Conservation (phyloP, 64 coral and sea anemone genomes). For the Anthopleura sola region DNA sequence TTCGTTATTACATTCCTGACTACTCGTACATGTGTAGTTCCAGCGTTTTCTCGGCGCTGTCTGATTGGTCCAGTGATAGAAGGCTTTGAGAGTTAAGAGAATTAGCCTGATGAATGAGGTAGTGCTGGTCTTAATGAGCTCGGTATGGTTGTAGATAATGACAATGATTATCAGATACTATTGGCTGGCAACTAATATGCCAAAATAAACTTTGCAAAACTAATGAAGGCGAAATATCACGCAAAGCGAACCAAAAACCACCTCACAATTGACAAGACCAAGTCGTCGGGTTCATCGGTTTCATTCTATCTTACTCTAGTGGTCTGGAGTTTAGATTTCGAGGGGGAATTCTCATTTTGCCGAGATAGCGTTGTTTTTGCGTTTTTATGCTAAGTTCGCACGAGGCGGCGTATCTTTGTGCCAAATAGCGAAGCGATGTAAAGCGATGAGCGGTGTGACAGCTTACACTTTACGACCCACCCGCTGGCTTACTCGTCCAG, state of each 20-base stretch:
- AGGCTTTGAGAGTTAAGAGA: slow-evolving; percentile 75
- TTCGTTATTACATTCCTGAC: slow-evolving; percentile 66
- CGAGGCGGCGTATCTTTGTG: slow-evolving; percentile 20
- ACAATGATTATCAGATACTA: slow-evolving; percentile 67
- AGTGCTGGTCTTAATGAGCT: slow-evolving; percentile 75
- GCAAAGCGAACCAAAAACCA: slow-evolving; percentile 26
- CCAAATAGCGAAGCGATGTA: slow-evolving; percentile 3
- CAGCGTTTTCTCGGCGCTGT: slow-evolving; percentile 33
- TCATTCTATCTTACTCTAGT: slow-evolving; percentile 5
- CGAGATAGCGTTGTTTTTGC: slow-evolving; percentile 30
- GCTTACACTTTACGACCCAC: slow-evolving; percentile 22
- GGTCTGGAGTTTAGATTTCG: slow-evolving; percentile 15
- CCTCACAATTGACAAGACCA: slow-evolving; percentile 4
- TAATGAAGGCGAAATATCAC: slow-evolving; percentile 79
- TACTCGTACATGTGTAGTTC: slow-evolving; percentile 61
- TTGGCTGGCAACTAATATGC: slow-evolving; percentile 73
- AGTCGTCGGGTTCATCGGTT: neutral
- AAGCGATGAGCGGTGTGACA: slow-evolving; percentile 27
- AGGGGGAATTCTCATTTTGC: slow-evolving; percentile 7
- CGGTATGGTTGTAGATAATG: slow-evolving; percentile 74
- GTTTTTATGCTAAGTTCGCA: slow-evolving; percentile 14
- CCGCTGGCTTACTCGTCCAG: slow-evolving; percentile 12
- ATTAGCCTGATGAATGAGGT: slow-evolving; percentile 88
- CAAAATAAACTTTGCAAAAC: slow-evolving; percentile 79
- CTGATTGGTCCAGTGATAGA: slow-evolving; percentile 67